Evolutionary conservation across 2,113 vertebrate species (phyloP).

Genomic region (Emydura subglobosa): DNA sequence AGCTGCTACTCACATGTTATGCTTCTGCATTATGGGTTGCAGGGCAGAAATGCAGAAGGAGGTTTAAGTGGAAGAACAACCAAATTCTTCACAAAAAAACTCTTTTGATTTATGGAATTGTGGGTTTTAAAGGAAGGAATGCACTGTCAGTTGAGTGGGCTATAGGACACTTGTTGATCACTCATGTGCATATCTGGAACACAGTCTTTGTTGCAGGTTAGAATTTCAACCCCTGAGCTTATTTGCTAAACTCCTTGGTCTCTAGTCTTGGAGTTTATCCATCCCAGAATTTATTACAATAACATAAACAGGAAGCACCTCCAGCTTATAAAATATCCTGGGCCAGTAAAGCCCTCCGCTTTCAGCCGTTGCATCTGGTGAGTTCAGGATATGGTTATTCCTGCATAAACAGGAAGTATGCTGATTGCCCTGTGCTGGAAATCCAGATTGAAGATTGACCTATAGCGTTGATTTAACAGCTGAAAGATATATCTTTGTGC

Average conservation of each 20-base stretch:
- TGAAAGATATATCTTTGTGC: neutral
- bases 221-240: neutral
- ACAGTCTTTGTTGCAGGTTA: neutral
- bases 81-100: neutral
- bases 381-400: neutral
- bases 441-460: neutral
- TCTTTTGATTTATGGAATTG: neutral
- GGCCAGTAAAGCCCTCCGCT: neutral
- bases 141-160: neutral
- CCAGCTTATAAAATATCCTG: neutral
- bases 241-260: neutral
- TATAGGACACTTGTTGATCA: neutral
- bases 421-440: neutral
- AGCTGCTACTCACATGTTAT: neutral
- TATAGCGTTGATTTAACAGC: neutral
- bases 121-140: rapidly evolving
- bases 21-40: neutral
- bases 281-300: neutral
- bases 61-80: neutral
- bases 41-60: neutral
- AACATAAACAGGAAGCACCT: neutral
- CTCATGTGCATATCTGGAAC: neutral
- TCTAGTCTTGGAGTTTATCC: neutral
- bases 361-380: neutral
- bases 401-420: neutral